Conservation (phyloP, 2,797 vertebrate species). For the Diceros bicornis region DNA sequence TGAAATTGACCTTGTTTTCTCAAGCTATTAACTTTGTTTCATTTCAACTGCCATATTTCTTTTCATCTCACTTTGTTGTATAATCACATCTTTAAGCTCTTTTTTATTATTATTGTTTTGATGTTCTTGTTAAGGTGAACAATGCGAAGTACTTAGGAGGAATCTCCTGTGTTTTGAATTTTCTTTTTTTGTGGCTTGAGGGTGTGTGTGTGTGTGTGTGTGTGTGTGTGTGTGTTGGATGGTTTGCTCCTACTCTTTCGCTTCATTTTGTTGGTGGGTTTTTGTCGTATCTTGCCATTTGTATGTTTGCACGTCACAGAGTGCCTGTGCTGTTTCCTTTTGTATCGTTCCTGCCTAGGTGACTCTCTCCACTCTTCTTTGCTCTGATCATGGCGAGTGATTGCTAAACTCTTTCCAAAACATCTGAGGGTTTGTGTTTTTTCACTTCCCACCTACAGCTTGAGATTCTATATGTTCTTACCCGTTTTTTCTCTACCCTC, state of each 20-base stretch:
- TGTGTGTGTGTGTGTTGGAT: not conserved
- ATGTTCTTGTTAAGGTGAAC: not conserved
- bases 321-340: not conserved
- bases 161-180: not conserved
- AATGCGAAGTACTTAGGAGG: not conserved
- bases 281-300: not conserved
- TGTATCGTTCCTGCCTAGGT: not conserved
- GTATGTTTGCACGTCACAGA: not conserved
- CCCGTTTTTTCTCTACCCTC: not conserved
- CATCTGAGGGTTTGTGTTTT: not conserved
- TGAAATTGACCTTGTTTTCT: not conserved
- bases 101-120: not conserved
- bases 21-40: not conserved
- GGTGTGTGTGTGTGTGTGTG: too few species aligned
- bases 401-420: not conserved
- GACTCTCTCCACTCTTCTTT: not conserved
- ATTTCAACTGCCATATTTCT: not conserved
- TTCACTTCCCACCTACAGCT: not conserved
- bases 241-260: not conserved
- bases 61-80: not conserved
- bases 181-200: not conserved
- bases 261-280: not conserved
- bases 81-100: not conserved
- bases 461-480: not conserved
- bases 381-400: not conserved